Evolutionary conservation across 2,888 invertebrate species (phyloP), one percentile per base, ranked within the genome.

Genomic region (Ptilodon capucinus): DNA sequence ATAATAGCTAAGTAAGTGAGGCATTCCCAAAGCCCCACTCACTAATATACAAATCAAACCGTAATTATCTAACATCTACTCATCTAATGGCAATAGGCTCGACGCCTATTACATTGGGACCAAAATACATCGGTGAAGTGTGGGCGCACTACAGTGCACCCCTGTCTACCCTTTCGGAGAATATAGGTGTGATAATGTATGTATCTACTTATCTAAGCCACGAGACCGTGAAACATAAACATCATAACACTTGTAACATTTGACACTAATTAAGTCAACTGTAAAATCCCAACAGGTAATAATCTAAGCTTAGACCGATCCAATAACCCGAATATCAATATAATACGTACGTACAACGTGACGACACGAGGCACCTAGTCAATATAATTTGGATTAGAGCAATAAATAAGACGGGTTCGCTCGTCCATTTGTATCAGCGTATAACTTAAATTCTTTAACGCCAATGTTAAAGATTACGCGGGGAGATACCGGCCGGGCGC

Each of bases 371-470:
- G 83, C 81, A 83, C 81, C 85, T 86, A 86, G 85, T 87, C 84
- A 81, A 86, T 86, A 89, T 85, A 86, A 86, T 86, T 88, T 82
- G 87, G 89, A 91, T 91, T 91, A 89, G 81, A 68, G 86, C 74
- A 81, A 90, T 91, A 90, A 90, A 90, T 89, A 88, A 87, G 82
- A 65, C 78, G 78, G 72, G 81, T 82, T 87, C 77, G 84, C 81
- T 77, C 83, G 88, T 90, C 88, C 89, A 90, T 91, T 91, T 91
- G 91, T 91, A 90, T 89, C 90, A 77, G 85, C 77, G 81, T 89
- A 91, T 90, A 91, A 91, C 90, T 91, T 91, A 91, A 91, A 90
- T 90, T 90, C 90, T 91, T 91, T 91, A 90, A 90, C 91, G 91
- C 91, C 90, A 90, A 90, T 91, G 91, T 90, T 90, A 84, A 87